Base-by-base conservation (phyloP, 1,140 invertebrate species). In the Cotesia glomerata region DNA sequence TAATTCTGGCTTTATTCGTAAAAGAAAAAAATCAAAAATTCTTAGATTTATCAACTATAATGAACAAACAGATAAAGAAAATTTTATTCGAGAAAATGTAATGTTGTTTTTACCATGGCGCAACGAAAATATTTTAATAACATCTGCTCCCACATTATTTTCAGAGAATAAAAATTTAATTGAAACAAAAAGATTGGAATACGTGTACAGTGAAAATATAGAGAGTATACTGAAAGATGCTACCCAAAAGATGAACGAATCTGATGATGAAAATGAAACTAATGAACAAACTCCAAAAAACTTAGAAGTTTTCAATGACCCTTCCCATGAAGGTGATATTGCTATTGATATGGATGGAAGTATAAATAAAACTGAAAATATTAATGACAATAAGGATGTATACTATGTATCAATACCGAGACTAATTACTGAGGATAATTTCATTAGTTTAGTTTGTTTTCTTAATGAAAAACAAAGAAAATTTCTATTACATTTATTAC, bases 41-140 rank as follows among this genome's bases (percentile, higher is more conserved):
- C 61, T 73, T 14, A 71, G 71, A 65, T 73, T 56, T 52, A 68
- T 58, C 13, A 61, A 51, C 18, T 74, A 74, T 58, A 76, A 77
- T 65, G 45, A 74, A 26, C 32, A 62, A 34, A 63, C 73, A 73
- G 77, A 79, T 76, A 69, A 62, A 63, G 11, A 7, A 14, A 78
- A 79, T 67, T 79, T 75, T 69, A 79, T 67, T 54, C 64, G 75
- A 65, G 76, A 79, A 72, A 69, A 79, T 16, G 34, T 79, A 14
- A 59, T 78, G 52, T 63, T 80, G 18, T 80, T 76, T 68, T 69
- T 76, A 16, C 75, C 76, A 9, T 80, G 75, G 74, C 18, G 71
- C 59, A 77, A 78, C 74, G 76, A 79, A 77, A 34, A 35, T 32
- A 79, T n/a, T 16, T 78, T 34, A 69, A 77, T 51, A 74, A 67